A percentile compares a stretch with the other conserved stretches of the same genome.
Evolutionary conservation across 2,888 invertebrate genomes (phyloP).

Genomic region (Netelia inedita): DNA sequence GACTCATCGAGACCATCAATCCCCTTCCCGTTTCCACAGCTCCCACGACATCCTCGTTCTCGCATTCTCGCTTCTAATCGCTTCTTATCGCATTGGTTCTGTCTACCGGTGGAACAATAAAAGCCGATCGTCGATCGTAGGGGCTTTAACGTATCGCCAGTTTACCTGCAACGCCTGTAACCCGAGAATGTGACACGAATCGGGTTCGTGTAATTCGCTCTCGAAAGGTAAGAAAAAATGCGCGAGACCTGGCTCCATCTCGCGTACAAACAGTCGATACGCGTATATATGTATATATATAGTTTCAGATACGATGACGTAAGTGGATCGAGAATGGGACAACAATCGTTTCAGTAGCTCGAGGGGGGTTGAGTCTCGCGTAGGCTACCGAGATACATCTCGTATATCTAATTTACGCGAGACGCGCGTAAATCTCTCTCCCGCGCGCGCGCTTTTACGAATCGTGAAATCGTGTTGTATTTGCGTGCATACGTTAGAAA

Average conservation of each 20-base stretch:
- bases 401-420: slow-evolving; percentile 18
- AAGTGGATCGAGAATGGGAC: slow-evolving; percentile 47
- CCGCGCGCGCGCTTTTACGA: too few species aligned
- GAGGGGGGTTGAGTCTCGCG: not conserved
- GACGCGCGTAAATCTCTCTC: too few species aligned
- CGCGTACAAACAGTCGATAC: not conserved
- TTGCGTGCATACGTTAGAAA: too few species aligned
- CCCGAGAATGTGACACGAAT: slow-evolving; percentile 39
- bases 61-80: slow-evolving; percentile 16
- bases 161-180: slow-evolving; percentile 38
- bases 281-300: not conserved
- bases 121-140: slow-evolving; percentile 19
- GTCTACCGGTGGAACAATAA: slow-evolving; percentile 35
- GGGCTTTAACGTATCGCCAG: not conserved
- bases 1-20: slow-evolving; percentile 41
- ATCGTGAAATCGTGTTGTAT: too few species aligned
- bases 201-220: slow-evolving; percentile 47
- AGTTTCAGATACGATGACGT: slow-evolving; percentile 27
- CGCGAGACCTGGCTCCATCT: slow-evolving; percentile 1
- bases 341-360: slow-evolving; percentile 42
- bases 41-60: not conserved
- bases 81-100: slow-evolving; percentile 31
- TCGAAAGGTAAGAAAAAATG: not conserved
- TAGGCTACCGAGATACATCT: not conserved
- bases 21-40: not conserved